phyloP scores from a whole-genome alignment of 1,140 invertebrate genomes.

The Drosophila ogumai region DNA sequence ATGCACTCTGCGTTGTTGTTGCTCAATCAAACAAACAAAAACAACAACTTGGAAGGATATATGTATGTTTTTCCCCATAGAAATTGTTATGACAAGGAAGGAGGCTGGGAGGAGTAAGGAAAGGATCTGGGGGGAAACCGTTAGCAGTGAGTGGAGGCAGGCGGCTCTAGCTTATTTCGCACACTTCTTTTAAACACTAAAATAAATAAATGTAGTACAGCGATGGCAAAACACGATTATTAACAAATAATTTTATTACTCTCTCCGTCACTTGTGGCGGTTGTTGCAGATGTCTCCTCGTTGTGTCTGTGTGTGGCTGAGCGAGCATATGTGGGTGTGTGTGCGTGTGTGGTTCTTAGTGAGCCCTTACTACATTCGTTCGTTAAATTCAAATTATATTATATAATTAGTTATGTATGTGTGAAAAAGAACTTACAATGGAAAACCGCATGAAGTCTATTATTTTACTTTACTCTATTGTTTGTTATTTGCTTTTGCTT shows the following conservation, averaged over 20 bases:
- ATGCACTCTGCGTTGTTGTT: conserved; percentile 51
- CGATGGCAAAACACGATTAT: conserved; percentile 70
- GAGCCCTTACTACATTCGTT: conserved; percentile 41
- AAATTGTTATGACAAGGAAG: not conserved
- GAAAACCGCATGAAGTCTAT: conserved; percentile 63
- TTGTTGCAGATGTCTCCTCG: conserved; percentile 27
- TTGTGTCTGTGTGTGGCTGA: conserved; percentile 27
- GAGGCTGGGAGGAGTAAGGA: conserved; percentile 2
- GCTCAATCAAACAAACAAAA: conserved; percentile 68
- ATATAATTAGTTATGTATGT: conserved; percentile 37
- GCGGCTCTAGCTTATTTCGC: not conserved
- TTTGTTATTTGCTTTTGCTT: conserved; percentile 51
- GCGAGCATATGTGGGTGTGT: conserved; percentile 21
- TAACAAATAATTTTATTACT: conserved; percentile 76
- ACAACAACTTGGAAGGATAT: conserved; percentile 79
- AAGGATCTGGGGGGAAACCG: conserved; percentile 58
- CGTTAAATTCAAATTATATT: conserved; percentile 44
- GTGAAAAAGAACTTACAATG: conserved; percentile 53
- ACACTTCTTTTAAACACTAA: conserved; percentile 50
- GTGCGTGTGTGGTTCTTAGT: conserved; percentile 30
- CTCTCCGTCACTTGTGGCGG: conserved; percentile 20
- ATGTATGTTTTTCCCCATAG: conserved; percentile 13
- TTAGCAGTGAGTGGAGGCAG: conserved; percentile 39
- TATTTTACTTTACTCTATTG: conserved; percentile 55
- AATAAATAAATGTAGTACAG: conserved; percentile 69